These are phyloP conservation scores for Lagocephalus sceleratus DNA, from an alignment of 2,797 vertebrate species.

Conservation along the genomic window DNA sequence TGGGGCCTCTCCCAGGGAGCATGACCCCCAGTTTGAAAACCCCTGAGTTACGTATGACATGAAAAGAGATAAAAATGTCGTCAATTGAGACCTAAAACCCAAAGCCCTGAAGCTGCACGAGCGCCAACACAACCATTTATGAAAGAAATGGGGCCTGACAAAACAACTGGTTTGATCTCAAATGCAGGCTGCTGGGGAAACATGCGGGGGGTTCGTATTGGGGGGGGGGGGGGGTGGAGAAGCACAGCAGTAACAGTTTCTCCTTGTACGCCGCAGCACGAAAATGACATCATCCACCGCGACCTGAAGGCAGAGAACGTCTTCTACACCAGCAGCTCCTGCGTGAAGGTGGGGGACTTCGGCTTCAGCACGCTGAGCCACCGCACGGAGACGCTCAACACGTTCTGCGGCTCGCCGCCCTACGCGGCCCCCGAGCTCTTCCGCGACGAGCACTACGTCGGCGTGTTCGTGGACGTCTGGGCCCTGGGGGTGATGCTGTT, in stretches of 20 bases:
- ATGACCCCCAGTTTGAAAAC: too few relatives aligned
- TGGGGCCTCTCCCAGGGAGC: too few relatives aligned
- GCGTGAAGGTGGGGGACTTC: slow-evolving; percentile 96
- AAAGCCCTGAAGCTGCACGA: too few relatives aligned
- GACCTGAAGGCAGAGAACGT: slow-evolving; percentile 96
- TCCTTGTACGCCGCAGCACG: slow-evolving; percentile 78
- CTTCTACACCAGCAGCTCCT: slow-evolving; percentile 89
- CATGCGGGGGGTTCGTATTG: neutral
- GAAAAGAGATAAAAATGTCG: too few relatives aligned
- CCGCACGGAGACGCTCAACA: slow-evolving; percentile 89
- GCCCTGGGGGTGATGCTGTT: slow-evolving; percentile 93
- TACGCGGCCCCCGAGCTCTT: slow-evolving; percentile 95
- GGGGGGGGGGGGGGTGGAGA: too few relatives aligned
- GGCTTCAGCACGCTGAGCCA: slow-evolving; percentile 93
- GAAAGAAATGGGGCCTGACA: too few relatives aligned
- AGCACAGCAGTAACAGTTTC: slow-evolving; percentile 4
- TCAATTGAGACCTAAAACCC: too few relatives aligned
- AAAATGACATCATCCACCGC: slow-evolving; percentile 92
- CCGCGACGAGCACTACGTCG: slow-evolving; percentile 88
- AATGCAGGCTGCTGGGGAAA: neutral
- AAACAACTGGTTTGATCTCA: too few relatives aligned
- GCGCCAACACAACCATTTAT: too few relatives aligned
- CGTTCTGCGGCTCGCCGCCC: slow-evolving; percentile 95
- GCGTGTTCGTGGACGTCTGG: slow-evolving; percentile 91
- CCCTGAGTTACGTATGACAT: too few relatives aligned